A percentile compares a stretch with the other conserved stretches of the same genome.
Conservation (phyloP, 2,113 vertebrate genomes). For the Hippoglossus stenolepis region DNA sequence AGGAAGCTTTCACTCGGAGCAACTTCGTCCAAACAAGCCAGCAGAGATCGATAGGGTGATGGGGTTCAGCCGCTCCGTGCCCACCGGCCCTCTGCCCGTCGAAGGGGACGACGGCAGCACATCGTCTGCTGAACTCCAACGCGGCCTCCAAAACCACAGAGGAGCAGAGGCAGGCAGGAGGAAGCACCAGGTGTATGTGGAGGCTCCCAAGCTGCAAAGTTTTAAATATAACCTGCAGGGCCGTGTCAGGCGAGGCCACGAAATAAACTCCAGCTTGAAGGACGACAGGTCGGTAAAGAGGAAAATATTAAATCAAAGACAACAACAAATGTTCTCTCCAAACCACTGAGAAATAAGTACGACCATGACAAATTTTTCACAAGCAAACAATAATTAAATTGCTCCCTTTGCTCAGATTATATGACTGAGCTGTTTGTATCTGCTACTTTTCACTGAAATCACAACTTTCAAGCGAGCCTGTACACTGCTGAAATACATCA, state of each 20-base stretch:
- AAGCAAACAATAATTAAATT: no score
- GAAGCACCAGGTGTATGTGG: background rate
- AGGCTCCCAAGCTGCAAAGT: background rate
- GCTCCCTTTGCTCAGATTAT: no score
- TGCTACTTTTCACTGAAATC: no score
- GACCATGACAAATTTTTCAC: no score
- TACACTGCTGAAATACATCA: background rate
- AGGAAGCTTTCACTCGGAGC: slow-evolving; percentile 15
- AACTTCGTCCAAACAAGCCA: slow-evolving; percentile 33
- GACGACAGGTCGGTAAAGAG: no score
- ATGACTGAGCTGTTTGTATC: no score
- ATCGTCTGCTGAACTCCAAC: slow-evolving; percentile 33
- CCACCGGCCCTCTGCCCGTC: slow-evolving; percentile 36
- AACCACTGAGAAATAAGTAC: no score
- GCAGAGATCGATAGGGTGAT: slow-evolving; percentile 70
- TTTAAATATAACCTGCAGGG: slow-evolving; percentile 15
- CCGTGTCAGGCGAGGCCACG: background rate
- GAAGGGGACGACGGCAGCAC: slow-evolving; percentile 58
- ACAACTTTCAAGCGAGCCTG: no score
- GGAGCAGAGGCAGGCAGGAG: background rate
- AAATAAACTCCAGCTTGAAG: background rate
- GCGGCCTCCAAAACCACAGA: slow-evolving; percentile 17
- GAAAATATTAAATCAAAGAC: background rate
- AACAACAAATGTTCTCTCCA: background rate
- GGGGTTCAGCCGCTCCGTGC: slow-evolving; percentile 64